phyloP scores from a whole-genome alignment of 1,140 invertebrate species.

The Drosophila teissieri region DNA sequence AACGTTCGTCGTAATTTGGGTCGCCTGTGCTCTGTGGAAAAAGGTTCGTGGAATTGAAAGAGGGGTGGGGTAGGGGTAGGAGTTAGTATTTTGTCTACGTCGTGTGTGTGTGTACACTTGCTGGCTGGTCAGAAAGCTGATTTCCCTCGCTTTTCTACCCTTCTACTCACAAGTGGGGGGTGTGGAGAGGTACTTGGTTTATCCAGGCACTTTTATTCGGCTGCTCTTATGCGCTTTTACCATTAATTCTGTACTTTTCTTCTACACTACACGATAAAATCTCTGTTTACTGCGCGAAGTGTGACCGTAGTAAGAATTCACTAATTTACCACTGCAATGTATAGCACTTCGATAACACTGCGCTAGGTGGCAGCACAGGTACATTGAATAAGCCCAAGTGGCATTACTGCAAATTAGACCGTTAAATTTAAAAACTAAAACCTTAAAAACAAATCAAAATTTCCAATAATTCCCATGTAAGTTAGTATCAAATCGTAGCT shows the following conservation, averaged over 20 bases:
- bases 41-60: constrained; percentile 27
- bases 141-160: neutral
- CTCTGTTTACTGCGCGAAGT: constrained; percentile 66
- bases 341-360: neutral
- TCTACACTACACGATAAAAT: constrained; percentile 67
- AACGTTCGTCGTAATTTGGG: constrained; percentile 61
- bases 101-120: constrained; percentile 35
- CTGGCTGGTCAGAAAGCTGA: constrained; percentile 6
- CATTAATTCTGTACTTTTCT: constrained; percentile 44
- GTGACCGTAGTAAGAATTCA: constrained; percentile 5
- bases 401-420: neutral
- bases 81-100: constrained; percentile 77
- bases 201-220: constrained; percentile 12
- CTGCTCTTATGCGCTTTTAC: constrained; percentile 23
- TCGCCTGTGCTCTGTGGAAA: constrained; percentile 64
- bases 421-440: neutral
- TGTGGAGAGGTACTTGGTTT: constrained; percentile 6
- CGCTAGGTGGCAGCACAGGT: neutral
- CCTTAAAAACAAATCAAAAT: too few relatives aligned
- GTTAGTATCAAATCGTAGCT: too few relatives aligned
- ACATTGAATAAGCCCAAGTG: neutral
- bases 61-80: constrained; percentile 54
- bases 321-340: neutral
- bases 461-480: too few relatives aligned
- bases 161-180: constrained; percentile 10